These are phyloP conservation scores for Dicerorhinus sumatrensis DNA, from an alignment of 2,113 vertebrate species.

Conservation along the genomic window DNA sequence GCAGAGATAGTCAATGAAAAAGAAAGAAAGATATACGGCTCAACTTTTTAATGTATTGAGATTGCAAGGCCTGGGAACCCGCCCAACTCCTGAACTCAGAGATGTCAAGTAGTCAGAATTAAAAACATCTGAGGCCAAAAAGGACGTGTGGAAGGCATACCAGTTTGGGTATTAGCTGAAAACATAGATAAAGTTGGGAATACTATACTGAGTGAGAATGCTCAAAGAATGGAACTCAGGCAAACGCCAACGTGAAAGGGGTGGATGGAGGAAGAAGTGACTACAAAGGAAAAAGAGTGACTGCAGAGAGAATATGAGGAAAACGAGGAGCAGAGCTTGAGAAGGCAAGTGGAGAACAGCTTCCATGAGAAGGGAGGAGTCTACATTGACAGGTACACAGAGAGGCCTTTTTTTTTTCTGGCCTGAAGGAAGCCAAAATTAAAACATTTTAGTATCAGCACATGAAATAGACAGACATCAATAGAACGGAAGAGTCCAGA, in stretches of 20 bases:
- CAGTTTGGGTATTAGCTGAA: neutral
- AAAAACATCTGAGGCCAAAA: neutral
- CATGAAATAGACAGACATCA: neutral
- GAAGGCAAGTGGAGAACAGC: accelerated
- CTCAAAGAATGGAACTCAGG: neutral
- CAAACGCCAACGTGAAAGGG: neutral
- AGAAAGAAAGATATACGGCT: neutral
- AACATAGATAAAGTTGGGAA: neutral
- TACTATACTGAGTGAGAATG: neutral
- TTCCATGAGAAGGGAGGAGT: neutral
- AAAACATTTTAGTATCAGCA: slow-evolving; percentile 7
- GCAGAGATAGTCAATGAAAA: neutral
- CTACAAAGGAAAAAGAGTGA: neutral
- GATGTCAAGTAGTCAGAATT: neutral
- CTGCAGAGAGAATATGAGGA: neutral
- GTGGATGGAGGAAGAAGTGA: neutral
- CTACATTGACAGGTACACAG: neutral
- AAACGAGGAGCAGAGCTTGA: neutral
- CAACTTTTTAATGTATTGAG: neutral
- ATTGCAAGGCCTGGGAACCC: neutral
- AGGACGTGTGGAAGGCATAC: neutral
- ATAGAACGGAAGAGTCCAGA: neutral
- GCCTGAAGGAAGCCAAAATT: neutral
- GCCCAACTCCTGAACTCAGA: neutral
- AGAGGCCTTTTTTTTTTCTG: neutral